Evolutionary conservation across 2,113 vertebrate genomes (phyloP).

Genomic region (Lichenostomus cassidix): DNA sequence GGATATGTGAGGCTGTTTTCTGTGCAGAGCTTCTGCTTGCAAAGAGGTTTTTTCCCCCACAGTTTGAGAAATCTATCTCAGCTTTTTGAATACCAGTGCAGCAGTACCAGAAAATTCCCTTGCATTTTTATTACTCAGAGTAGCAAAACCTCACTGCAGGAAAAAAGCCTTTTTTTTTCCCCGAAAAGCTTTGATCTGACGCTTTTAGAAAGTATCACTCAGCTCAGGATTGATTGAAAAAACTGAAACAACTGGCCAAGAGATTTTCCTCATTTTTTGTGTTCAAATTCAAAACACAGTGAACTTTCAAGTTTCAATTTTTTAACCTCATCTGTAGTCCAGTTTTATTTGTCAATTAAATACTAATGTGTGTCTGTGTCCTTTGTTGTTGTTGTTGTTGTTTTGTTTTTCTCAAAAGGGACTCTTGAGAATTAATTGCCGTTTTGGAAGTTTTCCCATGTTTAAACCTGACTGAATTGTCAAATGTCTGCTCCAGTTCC

Average conservation of each 20-base stretch:
- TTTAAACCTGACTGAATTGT: neutral
- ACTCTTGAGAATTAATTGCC: neutral
- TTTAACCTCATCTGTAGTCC: neutral
- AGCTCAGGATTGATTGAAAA: neutral
- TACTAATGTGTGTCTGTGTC: neutral
- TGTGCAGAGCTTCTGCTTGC: constrained; percentile 21
- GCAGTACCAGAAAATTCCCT: constrained; percentile 22
- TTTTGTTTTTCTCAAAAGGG: neutral
- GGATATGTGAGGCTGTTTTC: neutral
- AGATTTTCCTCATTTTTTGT: neutral
- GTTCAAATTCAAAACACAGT: neutral
- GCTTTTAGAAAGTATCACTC: neutral
- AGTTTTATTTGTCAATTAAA: neutral
- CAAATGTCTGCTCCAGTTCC: neutral
- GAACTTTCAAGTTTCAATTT: neutral
- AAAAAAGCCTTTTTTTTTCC: neutral
- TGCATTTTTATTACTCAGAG: constrained; percentile 20
- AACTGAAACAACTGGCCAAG: neutral
- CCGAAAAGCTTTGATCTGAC: neutral
- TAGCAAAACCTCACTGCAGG: neutral
- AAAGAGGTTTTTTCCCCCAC: neutral
- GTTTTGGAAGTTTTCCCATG: neutral
- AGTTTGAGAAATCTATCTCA: constrained; percentile 42
- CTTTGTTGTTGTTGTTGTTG: neutral
- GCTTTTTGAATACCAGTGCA: constrained; percentile 19